A percentile compares a stretch with the other conserved stretches of the same genome.
These are phyloP conservation scores for Girardinus metallicus DNA, from an alignment of 2,797 vertebrate genomes.

Conservation along the genomic window DNA sequence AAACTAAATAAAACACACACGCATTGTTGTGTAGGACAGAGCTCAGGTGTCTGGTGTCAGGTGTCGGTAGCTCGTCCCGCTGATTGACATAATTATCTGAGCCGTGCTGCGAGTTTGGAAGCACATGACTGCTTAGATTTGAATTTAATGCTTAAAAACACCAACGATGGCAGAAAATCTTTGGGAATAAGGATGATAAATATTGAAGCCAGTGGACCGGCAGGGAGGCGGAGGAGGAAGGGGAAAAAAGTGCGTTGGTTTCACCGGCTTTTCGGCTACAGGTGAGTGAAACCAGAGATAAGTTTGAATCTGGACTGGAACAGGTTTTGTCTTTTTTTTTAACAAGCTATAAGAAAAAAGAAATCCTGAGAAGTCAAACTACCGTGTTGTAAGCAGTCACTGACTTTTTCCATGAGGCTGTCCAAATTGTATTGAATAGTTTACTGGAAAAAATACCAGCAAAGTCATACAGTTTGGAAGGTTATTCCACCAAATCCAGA, in stretches of 20 bases:
- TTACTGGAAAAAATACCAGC: no score
- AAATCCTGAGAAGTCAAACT: not conserved
- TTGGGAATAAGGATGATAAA: constrained; percentile 47
- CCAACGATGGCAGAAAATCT: not conserved
- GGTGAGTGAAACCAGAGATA: constrained; percentile 56
- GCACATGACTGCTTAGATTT: constrained; percentile 9
- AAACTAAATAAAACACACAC: constrained; percentile 26
- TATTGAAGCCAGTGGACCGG: constrained; percentile 24
- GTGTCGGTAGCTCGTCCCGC: constrained; percentile 46
- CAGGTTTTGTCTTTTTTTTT: not conserved
- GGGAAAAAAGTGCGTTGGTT: constrained; percentile 62
- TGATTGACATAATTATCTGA: constrained; percentile 67
- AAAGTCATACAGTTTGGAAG: not conserved
- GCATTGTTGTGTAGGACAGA: constrained; percentile 20
- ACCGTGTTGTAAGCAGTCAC: not conserved
- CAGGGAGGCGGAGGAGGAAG: constrained; percentile 48
- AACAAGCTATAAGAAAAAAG: not conserved
- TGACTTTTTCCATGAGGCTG: not conserved
- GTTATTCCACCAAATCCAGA: not conserved
- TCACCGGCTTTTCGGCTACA: constrained; percentile 66
- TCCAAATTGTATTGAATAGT: not conserved
- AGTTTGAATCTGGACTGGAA: constrained; percentile 11
- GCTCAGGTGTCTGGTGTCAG: constrained; percentile 74
- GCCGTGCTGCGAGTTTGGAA: constrained; percentile 27
- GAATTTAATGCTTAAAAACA: not conserved